A percentile compares a stretch with the other conserved stretches of the same genome.
These are phyloP conservation scores for Operophtera brumata DNA, from an alignment of 2,888 invertebrate species.

Conservation along the genomic window DNA sequence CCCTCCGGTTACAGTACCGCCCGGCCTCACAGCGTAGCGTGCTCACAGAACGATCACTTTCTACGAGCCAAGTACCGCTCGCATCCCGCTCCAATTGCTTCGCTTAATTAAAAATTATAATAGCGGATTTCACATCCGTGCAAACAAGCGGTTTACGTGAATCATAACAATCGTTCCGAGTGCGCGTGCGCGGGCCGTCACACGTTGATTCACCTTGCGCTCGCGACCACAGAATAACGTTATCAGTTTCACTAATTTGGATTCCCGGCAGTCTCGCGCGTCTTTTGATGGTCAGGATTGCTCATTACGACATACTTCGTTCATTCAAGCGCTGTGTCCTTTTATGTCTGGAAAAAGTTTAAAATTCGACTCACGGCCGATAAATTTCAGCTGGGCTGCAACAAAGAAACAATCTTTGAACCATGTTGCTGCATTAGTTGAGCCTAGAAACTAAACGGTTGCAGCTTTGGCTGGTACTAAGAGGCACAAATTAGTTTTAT, in stretches of 20 bases:
- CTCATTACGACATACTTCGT: constrained; percentile 18
- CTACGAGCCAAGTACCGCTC: constrained; percentile 63
- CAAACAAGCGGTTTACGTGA: constrained; percentile 74
- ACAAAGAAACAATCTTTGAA: neutral
- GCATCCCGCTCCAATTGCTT: constrained; percentile 74
- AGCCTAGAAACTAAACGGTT: no score
- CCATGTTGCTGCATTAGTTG: no score
- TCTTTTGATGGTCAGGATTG: constrained; percentile 16
- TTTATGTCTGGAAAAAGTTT: constrained; percentile 8
- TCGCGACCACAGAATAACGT: constrained; percentile 21
- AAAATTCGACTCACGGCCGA: constrained; percentile 3
- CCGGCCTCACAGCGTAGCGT: constrained; percentile 37
- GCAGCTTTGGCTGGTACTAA: no score
- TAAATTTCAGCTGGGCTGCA: constrained; percentile 10
- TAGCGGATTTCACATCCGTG: constrained; percentile 78
- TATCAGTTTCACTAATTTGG: constrained; percentile 26
- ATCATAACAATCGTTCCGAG: constrained; percentile 59
- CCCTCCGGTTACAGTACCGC: constrained; percentile 2
- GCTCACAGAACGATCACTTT: constrained; percentile 64
- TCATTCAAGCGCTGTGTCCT: constrained; percentile 12
- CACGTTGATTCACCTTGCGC: constrained; percentile 60
- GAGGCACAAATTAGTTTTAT: no score
- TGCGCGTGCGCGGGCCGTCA: constrained; percentile 45
- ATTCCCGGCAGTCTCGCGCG: constrained; percentile 18
- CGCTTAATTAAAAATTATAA: constrained; percentile 78